Evolutionary conservation across 2,888 invertebrate species (phyloP).

Genomic region (Prosopocoilus inquinatus): DNA sequence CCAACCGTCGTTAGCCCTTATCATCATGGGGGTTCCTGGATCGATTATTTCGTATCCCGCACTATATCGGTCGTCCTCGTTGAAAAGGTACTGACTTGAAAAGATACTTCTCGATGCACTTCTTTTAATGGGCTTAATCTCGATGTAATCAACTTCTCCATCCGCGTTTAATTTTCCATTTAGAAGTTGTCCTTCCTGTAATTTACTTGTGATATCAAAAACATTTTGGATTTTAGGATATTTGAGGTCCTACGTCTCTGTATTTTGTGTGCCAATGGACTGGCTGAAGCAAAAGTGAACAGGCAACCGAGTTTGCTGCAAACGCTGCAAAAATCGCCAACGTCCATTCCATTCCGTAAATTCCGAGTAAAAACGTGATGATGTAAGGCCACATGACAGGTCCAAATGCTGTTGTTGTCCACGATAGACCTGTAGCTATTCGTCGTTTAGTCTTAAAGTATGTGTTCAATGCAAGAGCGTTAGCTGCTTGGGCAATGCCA

Average conservation of each 20-base stretch:
- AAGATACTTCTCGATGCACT: constrained; percentile 52
- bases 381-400: constrained; percentile 72
- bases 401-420: constrained; percentile 70
- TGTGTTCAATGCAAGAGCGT: constrained; percentile 69
- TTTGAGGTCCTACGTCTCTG: constrained; percentile 30
- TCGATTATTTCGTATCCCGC: constrained; percentile 66
- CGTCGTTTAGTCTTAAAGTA: constrained; percentile 70
- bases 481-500: constrained; percentile 67
- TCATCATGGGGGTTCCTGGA: constrained; percentile 67
- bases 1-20: constrained; percentile 62
- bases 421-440: constrained; percentile 68
- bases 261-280: constrained; percentile 70
- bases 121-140: constrained; percentile 31
- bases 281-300: constrained; percentile 68
- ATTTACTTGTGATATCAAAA: background rate
- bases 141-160: constrained; percentile 19
- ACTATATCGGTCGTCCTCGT: constrained; percentile 62
- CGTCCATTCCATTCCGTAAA: constrained; percentile 65
- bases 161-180: constrained; percentile 10
- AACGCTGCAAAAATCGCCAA: constrained; percentile 66
- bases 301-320: constrained; percentile 65
- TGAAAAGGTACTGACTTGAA: constrained; percentile 65
- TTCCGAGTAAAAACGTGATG: constrained; percentile 61
- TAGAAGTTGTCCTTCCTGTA: constrained; percentile 10
- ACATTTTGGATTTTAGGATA: background rate